Evolutionary conservation across 2,888 invertebrate genomes (phyloP).

Genomic region (Elysia crispata): DNA sequence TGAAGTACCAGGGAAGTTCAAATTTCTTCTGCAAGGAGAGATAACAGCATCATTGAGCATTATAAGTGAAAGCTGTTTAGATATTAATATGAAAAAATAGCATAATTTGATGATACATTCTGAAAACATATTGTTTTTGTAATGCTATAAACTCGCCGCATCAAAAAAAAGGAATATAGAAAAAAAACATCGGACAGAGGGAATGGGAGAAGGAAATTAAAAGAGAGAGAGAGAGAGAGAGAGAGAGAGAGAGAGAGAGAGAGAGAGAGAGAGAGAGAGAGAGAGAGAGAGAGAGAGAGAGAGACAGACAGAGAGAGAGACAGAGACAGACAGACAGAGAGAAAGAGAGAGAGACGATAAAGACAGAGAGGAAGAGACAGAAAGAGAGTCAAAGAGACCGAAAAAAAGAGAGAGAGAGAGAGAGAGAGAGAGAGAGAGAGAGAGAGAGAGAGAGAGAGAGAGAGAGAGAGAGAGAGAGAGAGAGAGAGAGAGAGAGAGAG

Average conservation of each 20-base stretch:
- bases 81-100: no score
- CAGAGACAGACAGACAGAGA: background rate
- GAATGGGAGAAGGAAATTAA: no score
- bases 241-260: background rate
- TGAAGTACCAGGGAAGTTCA: constrained; percentile 74
- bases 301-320: no score
- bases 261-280: background rate
- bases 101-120: no score
- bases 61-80: no score
- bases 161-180: no score
- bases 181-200: background rate
- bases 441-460: background rate
- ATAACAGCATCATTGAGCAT: no score
- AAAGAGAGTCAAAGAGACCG: background rate
- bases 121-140: no score
- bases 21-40: constrained; percentile 70
- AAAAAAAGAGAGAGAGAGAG: background rate
- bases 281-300: background rate
- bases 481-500: background rate
- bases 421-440: background rate
- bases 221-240: background rate
- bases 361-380: background rate
- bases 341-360: background rate
- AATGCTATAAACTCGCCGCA: no score
- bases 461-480: background rate